Evolutionary conservation across 2,113 vertebrate species (phyloP), one percentile per base, ranked within the genome.

Genomic region (Lophochroa leadbeateri): DNA sequence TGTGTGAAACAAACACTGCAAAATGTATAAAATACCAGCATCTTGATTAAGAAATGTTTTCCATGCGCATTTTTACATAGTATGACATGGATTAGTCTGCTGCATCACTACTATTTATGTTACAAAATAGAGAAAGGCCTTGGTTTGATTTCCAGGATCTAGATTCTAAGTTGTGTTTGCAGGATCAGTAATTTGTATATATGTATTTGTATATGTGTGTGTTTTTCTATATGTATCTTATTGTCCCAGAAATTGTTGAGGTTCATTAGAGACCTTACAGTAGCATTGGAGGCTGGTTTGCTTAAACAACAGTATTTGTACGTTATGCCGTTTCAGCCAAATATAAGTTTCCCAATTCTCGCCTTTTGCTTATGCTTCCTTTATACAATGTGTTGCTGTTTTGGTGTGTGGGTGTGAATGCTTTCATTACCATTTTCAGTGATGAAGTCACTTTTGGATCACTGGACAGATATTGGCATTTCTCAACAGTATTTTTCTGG

Each of bases 361-460:
- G 61, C 24, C 14, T 78, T 88, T 83, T 88, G 44, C 49, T 77
- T 90, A 14, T 74, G 37, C 58, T 80, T 65, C 58, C n/a, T 85
- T 83, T 61, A 16, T 44, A 10, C 15, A 31, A 1, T 20, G 31
- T 21, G 61, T 70, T 97, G 44, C n/a, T 3, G 1, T 78, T 87
- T 58, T 82, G 69, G 64, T 87, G 58, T n/a, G 20, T 81, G 86
- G 61, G 58, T 83, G 68, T 90, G 76, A 80, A 47, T n/a, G 46
- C 53, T 68, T 88, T 83, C 61, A 37, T 93, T 77, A 53, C 50
- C 8, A 2, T 50, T 91, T 76, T 72, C 0, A 0, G 47, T 43
- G 67, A 53, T 92, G 49, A 94, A 86, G 76, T 93, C 28, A 77
- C 43, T 78, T 86, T 93, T 88, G 82, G 64, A 86, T 93, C 41